A percentile compares a stretch with the other conserved stretches of the same genome.
These are phyloP conservation scores for Trachythela sp. DNA, from an alignment of 64 coral and sea anemone genomes.

Conservation along the genomic window DNA sequence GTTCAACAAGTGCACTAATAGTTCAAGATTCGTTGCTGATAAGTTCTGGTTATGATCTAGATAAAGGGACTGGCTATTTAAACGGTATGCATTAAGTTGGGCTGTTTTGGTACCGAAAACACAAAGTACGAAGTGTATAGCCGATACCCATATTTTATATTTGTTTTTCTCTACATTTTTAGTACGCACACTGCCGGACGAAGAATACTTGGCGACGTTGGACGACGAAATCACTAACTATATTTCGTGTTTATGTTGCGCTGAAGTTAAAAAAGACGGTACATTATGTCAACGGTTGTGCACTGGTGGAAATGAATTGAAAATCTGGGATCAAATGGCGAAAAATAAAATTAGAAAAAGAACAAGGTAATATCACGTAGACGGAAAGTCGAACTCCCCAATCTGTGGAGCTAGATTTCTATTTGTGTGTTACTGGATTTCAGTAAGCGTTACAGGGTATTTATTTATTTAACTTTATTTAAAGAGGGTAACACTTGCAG, in stretches of 20 bases:
- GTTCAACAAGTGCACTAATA: conserved; percentile 75
- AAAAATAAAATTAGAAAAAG: conserved; percentile 70
- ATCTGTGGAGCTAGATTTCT: background rate
- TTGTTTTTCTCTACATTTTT: background rate
- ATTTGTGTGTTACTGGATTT: too few relatives aligned
- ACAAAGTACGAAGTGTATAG: background rate
- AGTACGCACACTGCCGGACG: conserved; percentile 81
- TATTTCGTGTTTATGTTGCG: conserved; percentile 76
- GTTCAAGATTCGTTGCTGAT: conserved; percentile 58
- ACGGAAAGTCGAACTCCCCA: background rate
- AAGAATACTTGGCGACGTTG: conserved; percentile 84
- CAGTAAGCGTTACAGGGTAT: too few relatives aligned
- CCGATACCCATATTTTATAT: background rate
- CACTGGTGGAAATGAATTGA: conserved; percentile 81
- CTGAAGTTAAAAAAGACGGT: conserved; percentile 50
- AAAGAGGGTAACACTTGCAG: too few relatives aligned
- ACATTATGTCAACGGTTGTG: conserved; percentile 67
- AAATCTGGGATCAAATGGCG: conserved; percentile 77
- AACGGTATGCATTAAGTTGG: conserved; percentile 46
- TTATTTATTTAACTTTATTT: too few relatives aligned
- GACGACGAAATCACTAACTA: conserved; percentile 76
- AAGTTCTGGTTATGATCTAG: conserved; percentile 84
- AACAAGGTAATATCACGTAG: conserved; percentile 41
- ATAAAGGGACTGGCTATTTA: conserved; percentile 84
- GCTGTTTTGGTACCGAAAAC: too few relatives aligned